Evolutionary conservation across 2,888 invertebrate genomes (phyloP).

Genomic region (Cheilosia grossa): DNA sequence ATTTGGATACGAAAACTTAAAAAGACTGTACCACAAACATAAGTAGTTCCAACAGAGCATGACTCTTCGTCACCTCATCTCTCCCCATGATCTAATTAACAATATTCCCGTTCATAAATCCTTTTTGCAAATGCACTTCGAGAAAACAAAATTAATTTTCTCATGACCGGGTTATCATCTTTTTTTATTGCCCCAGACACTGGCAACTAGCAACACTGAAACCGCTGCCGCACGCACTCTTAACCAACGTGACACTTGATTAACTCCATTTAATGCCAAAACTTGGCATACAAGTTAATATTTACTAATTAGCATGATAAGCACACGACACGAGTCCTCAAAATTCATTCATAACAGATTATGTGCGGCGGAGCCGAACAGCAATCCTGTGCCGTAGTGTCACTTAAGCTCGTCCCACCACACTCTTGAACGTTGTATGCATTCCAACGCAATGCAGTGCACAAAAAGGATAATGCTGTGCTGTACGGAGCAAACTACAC

Average conservation of each 20-base stretch:
- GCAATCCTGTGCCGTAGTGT: conserved; percentile 8
- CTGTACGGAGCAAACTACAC: background rate
- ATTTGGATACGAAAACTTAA: too few species aligned
- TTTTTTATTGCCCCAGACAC: background rate
- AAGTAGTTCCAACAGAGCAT: too few species aligned
- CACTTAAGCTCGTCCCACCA: conserved; percentile 23
- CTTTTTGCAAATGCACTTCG: too few species aligned
- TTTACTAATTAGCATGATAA: conserved; percentile 51
- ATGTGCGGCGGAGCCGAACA: background rate
- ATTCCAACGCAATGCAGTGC: conserved; percentile 33
- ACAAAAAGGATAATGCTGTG: background rate
- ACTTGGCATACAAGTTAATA: conserved; percentile 45
- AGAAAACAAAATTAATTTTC: too few species aligned
- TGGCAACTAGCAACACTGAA: background rate
- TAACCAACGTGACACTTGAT: conserved; percentile 20
- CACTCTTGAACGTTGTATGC: conserved; percentile 25
- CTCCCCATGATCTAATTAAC: too few species aligned
- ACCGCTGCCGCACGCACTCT: conserved; percentile 2
- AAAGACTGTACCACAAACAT: too few species aligned
- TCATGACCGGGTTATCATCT: too few species aligned
- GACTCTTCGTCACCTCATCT: too few species aligned
- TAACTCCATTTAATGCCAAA: conserved; percentile 38
- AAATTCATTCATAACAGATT: conserved; percentile 49
- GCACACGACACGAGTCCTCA: conserved; percentile 37
- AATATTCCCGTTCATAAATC: too few species aligned